Percentiles rank a stretch among this genome's conserved stretches.
Conservation (phyloP, 2,888 invertebrate species). For the Ceraclea dissimilis region DNA sequence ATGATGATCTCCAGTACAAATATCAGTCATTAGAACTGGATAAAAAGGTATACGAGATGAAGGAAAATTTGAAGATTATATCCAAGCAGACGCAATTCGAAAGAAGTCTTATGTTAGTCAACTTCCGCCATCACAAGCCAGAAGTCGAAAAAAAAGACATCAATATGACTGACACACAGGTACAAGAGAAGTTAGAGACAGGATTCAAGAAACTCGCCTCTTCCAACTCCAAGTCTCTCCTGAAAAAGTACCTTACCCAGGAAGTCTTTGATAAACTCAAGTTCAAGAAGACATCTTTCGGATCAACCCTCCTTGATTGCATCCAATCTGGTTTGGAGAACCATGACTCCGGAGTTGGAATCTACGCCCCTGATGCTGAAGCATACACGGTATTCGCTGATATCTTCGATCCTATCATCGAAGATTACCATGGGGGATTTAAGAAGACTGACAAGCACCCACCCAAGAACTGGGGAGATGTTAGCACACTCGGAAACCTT, state of each 20-base stretch:
- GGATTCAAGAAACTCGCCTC: slow-evolving; percentile 80
- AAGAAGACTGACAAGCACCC: slow-evolving; percentile 93
- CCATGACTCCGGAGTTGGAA: slow-evolving; percentile 92
- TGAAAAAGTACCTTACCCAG: slow-evolving; percentile 92
- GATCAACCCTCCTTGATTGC: slow-evolving; percentile 86
- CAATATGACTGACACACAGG: slow-evolving; percentile 87
- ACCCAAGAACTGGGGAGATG: slow-evolving; percentile 89
- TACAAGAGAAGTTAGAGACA: slow-evolving; percentile 84
- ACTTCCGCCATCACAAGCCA: neutral
- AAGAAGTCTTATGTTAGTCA: neutral
- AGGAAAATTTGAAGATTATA: neutral
- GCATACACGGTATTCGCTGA: slow-evolving; percentile 86
- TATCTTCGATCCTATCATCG: slow-evolving; percentile 95
- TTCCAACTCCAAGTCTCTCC: slow-evolving; percentile 89
- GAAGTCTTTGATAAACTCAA: slow-evolving; percentile 88
- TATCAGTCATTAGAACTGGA: neutral
- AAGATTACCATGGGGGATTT: slow-evolving; percentile 95
- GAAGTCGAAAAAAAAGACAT: neutral
- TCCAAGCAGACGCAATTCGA: neutral
- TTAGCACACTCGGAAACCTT: slow-evolving; percentile 80
- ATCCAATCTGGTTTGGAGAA: slow-evolving; percentile 96
- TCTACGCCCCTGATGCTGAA: slow-evolving; percentile 97
- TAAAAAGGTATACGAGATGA: neutral
- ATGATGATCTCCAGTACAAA: neutral
- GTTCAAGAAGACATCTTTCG: slow-evolving; percentile 88